These are phyloP conservation scores for Ephialtes manifestator DNA, from an alignment of 2,888 invertebrate species.

Conservation along the genomic window DNA sequence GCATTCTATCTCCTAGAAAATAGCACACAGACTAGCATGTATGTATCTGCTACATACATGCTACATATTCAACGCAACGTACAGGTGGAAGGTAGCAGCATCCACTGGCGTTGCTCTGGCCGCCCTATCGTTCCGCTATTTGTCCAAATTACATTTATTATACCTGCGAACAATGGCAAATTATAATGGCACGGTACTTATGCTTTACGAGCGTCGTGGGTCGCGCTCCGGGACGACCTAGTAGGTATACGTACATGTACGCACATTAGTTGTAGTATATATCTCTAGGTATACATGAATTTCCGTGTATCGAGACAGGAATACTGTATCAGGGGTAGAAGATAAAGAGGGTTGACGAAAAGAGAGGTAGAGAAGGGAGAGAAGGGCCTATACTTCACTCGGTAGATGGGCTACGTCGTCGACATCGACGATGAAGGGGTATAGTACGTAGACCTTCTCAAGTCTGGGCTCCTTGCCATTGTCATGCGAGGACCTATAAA, in stretches of 20 bases:
- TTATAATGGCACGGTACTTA: slow-evolving; percentile 67
- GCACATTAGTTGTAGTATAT: slow-evolving; percentile 38
- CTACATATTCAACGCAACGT: slow-evolving; percentile 36
- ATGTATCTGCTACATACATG: background rate
- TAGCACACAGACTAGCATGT: background rate
- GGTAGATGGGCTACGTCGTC: slow-evolving; percentile 21
- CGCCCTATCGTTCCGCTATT: slow-evolving; percentile 72
- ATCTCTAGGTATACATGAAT: background rate
- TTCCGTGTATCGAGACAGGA: slow-evolving; percentile 36
- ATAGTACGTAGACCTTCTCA: slow-evolving; percentile 24
- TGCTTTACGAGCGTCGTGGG: slow-evolving; percentile 78
- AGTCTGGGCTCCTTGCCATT: slow-evolving; percentile 72
- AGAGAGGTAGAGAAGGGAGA: background rate
- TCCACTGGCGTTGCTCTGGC: slow-evolving; percentile 9
- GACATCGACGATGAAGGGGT: slow-evolving; percentile 30
- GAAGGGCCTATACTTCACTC: slow-evolving; percentile 17
- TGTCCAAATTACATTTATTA: slow-evolving; percentile 75
- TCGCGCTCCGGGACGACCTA: slow-evolving; percentile 67
- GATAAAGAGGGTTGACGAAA: slow-evolving; percentile 39
- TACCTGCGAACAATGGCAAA: slow-evolving; percentile 70
- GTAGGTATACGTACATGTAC: slow-evolving; percentile 61
- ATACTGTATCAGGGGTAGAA: background rate
- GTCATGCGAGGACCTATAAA: slow-evolving; percentile 78
- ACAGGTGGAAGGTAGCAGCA: slow-evolving; percentile 44
- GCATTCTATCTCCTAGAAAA: slow-evolving; percentile 29